phyloP scores from a whole-genome alignment of 2,797 vertebrate genomes.

The Oreochromis mossambicus region DNA sequence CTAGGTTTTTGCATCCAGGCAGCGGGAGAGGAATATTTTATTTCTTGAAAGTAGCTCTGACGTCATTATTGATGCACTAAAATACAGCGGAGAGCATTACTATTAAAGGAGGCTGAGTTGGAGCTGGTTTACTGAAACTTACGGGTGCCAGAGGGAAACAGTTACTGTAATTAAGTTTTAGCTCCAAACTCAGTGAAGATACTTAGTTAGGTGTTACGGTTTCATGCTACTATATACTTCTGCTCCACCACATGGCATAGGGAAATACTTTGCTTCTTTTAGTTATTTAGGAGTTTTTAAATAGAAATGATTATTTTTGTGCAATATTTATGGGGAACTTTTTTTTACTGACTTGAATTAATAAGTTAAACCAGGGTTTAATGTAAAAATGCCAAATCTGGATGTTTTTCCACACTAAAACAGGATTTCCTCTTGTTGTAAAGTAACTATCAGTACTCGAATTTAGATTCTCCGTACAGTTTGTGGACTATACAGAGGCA shows the following conservation, averaged over 20 bases:
- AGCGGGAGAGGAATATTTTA: neutral
- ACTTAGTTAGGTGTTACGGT: neutral
- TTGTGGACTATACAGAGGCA: neutral
- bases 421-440: neutral
- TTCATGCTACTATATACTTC: neutral
- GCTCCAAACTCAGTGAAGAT: neutral
- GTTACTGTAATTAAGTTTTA: neutral
- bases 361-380: neutral
- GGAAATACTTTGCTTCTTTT: neutral
- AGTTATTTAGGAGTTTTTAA: neutral
- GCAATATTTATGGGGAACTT: neutral
- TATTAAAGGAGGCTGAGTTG: neutral
- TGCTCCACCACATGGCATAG: neutral
- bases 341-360: neutral
- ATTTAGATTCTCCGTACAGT: neutral
- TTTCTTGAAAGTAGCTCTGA: neutral
- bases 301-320: neutral
- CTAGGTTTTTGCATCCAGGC: neutral
- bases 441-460: neutral
- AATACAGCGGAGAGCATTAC: neutral
- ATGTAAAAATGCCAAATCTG: neutral
- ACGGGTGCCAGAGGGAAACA: rapidly evolving
- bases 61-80: neutral
- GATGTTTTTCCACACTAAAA: neutral
- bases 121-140: neutral